Evolutionary conservation across 2,797 vertebrate species (phyloP).

Genomic region (Morelia viridis): DNA sequence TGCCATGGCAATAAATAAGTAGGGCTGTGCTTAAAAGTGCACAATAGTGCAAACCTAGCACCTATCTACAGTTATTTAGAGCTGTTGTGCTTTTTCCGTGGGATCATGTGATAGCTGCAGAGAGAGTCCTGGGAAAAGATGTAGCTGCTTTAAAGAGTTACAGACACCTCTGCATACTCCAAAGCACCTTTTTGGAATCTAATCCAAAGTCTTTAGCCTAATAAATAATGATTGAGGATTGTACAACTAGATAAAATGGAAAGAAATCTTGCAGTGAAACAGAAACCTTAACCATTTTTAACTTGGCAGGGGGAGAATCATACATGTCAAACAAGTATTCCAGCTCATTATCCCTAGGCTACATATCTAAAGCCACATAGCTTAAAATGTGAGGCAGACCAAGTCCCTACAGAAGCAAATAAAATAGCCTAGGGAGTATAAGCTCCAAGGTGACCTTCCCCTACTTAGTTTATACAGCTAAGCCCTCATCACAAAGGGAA

Average conservation of each 20-base stretch:
- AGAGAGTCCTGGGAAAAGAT: background rate
- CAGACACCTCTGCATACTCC: background rate
- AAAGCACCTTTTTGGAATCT: background rate
- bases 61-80: background rate
- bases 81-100: background rate
- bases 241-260: background rate
- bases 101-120: background rate
- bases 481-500: background rate
- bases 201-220: background rate
- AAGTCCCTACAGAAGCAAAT: background rate
- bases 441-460: background rate
- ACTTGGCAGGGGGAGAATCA: background rate
- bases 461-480: background rate
- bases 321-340: background rate
- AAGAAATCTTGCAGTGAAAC: background rate
- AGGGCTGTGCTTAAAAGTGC: background rate
- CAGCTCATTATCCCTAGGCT: background rate
- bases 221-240: conserved; percentile 16
- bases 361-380: background rate
- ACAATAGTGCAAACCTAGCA: background rate
- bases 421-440: background rate
- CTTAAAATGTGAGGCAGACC: background rate
- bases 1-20: conserved; percentile 7
- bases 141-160: background rate
- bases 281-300: background rate